These are phyloP conservation scores for Cheilosia variabilis DNA, from an alignment of 2,888 invertebrate genomes.

Conservation along the genomic window DNA sequence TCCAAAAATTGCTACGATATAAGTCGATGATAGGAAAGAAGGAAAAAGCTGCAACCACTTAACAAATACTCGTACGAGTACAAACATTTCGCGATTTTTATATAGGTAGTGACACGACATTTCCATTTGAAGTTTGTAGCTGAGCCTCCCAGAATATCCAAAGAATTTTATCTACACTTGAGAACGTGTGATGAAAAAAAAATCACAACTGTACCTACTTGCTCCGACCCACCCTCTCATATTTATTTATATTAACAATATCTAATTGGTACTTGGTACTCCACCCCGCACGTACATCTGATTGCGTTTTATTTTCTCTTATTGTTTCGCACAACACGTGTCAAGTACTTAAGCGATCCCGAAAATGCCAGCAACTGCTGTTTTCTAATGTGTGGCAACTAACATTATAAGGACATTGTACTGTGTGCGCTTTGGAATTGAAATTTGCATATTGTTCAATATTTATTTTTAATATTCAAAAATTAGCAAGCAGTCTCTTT, in stretches of 20 bases:
- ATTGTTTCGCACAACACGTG: constrained; percentile 64
- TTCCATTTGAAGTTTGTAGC: constrained; percentile 49
- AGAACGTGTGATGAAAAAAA: not conserved
- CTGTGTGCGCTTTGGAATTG: constrained; percentile 2
- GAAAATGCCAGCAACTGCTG: constrained; percentile 60
- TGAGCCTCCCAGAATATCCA: not conserved
- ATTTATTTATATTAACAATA: constrained; percentile 63
- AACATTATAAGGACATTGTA: constrained; percentile 12
- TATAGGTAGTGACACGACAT: constrained; percentile 54
- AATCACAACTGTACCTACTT: constrained; percentile 47
- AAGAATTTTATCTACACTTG: no score
- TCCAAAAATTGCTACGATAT: constrained; percentile 6
- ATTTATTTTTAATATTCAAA: constrained; percentile 73
- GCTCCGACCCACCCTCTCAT: constrained; percentile 16
- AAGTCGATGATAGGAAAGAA: not conserved
- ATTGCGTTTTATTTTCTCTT: constrained; percentile 52
- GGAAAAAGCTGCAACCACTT: constrained; percentile 30
- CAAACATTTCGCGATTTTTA: constrained; percentile 34
- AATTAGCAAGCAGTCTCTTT: constrained; percentile 61
- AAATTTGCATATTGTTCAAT: constrained; percentile 74
- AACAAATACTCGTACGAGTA: constrained; percentile 15
- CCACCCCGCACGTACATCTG: constrained; percentile 38
- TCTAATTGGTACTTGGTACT: constrained; percentile 55
- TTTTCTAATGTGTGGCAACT: constrained; percentile 65
- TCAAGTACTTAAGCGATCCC: constrained; percentile 63